Evolutionary conservation across 2,113 vertebrate species (phyloP).

Genomic region (Ciconia stormi): DNA sequence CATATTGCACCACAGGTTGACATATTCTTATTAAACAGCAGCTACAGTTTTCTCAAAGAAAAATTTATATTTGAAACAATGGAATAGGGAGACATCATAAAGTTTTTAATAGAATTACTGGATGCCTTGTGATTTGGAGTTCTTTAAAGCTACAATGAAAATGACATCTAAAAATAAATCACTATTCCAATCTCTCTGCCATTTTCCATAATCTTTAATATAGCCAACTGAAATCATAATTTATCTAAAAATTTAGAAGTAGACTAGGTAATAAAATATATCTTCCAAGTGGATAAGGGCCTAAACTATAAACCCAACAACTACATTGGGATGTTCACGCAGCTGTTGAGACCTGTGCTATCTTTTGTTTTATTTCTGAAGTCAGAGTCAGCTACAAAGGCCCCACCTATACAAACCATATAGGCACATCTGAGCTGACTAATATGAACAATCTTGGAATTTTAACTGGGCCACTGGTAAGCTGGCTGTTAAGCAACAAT

Average conservation of each 20-base stretch:
- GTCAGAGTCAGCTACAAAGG: background rate
- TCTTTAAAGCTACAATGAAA: conserved; percentile 23
- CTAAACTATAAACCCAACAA: background rate
- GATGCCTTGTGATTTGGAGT: conserved; percentile 1
- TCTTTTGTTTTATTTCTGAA: background rate
- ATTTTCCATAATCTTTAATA: background rate
- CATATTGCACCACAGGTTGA: background rate
- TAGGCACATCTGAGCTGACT: background rate
- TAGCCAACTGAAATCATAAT: background rate
- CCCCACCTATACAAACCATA: background rate
- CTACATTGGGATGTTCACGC: background rate
- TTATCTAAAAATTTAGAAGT: background rate
- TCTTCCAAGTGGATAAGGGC: background rate
- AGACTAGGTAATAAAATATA: background rate
- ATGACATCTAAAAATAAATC: conserved; percentile 1
- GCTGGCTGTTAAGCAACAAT: background rate
- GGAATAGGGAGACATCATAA: background rate
- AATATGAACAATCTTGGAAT: background rate
- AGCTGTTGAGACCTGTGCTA: background rate
- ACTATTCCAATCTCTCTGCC: background rate
- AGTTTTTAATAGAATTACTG: conserved; percentile 36
- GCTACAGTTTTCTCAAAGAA: background rate
- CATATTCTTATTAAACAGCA: background rate
- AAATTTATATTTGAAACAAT: conserved; percentile 12
- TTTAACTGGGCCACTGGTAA: background rate